Evolutionary conservation across 2,797 vertebrate species (phyloP), one percentile per base, ranked within the genome.

Genomic region (Microtus californicus): DNA sequence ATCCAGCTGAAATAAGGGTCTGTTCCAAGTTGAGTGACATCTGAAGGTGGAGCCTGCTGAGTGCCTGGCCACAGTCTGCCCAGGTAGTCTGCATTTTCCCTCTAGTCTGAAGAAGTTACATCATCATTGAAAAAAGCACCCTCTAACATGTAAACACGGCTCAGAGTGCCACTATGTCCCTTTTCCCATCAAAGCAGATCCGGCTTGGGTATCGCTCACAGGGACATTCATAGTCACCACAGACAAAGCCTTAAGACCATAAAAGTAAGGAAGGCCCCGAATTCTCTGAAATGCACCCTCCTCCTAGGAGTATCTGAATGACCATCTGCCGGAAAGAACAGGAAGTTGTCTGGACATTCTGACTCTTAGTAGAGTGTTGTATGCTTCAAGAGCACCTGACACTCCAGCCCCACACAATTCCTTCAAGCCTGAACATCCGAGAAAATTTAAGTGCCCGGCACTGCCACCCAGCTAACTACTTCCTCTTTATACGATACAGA

Each of bases 401-500:
- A 54, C 2, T 10, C 67, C 29, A 61, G 69, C 48, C 69, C 73
- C n/a, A 21, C 3, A 77, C 37, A 59, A 63, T 2, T 92, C 67
- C 61, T 90, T 51, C n/a, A 81, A 2, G 76, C 63, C n/a, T 37
- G 59, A 88, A 69, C 10, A 29, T 21, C 82, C 65, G 14, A 56
- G 63, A 59, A 83, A 73, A 61, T 27, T 1, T 63, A 51, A 96
- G 34, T 34, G 10, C 10, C 45, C 81, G 31, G n/a, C 3, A 1
- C 31, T 73, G 27, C 73, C 67, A 54, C 15, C 12, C 76, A 54
- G 34, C 29, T 81, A 83, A 15, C 59, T 10, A 0, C 37, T 63
- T 93, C 45, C 43, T 96, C 34, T 71, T 89, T 61, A 43, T 19
- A 40, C 12, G 11, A 37, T 85, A 76, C 92, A 91, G 83, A 91